A percentile compares a stretch with the other conserved stretches of the same genome.
These are phyloP conservation scores for Umimayanthus chanpuru DNA, from an alignment of 92 coral and sea anemone genomes.

Conservation along the genomic window DNA sequence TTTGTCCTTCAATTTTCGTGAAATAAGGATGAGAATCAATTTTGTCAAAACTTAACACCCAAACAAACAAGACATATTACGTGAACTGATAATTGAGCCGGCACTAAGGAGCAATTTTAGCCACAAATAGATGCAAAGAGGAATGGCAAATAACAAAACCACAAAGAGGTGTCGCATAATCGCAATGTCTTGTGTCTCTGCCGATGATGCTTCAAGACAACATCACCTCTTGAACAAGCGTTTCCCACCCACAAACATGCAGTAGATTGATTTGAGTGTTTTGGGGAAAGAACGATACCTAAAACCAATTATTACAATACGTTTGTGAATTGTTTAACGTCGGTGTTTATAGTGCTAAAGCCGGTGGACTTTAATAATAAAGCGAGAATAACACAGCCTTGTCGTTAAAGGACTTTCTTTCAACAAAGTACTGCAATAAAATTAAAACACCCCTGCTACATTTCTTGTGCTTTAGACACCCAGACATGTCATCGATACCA, in stretches of 20 bases:
- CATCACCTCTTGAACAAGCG: background rate
- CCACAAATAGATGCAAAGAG: slow-evolving; percentile 23
- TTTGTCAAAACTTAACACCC: background rate
- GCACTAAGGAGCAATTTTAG: slow-evolving; percentile 13
- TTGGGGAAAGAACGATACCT: background rate
- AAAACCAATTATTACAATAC: background rate
- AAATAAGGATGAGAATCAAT: background rate
- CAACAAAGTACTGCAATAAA: no score
- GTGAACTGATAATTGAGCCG: slow-evolving; percentile 24
- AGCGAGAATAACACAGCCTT: background rate
- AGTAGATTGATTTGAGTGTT: background rate
- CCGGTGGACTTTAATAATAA: no score
- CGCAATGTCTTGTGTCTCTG: background rate
- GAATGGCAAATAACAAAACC: slow-evolving; percentile 22
- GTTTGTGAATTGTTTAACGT: background rate
- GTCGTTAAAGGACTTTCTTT: background rate
- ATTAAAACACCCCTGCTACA: no score
- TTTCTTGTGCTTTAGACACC: no score
- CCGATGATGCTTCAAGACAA: no score
- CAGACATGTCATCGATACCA: no score
- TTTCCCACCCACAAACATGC: background rate
- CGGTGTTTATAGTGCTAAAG: background rate
- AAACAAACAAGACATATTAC: background rate
- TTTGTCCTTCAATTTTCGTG: background rate
- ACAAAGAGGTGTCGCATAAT: background rate